A percentile compares a stretch with the other conserved stretches of the same genome.
These are phyloP conservation scores for Calliopum simillimum DNA, from an alignment of 2,888 invertebrate species.

Conservation along the genomic window DNA sequence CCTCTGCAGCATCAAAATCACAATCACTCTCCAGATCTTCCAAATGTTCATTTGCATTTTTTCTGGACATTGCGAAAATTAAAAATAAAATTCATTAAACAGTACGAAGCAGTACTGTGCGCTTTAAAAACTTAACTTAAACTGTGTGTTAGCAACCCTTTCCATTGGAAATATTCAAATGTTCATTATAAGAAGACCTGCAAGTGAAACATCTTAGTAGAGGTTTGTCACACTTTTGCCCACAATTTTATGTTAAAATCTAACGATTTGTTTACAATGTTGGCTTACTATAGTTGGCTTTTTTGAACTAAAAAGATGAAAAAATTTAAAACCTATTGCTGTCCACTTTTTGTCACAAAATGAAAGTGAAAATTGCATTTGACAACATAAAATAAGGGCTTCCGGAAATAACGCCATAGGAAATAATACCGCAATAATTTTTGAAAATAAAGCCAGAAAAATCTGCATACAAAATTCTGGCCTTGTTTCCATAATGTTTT, in stretches of 20 bases:
- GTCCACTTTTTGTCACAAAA: too few relatives aligned
- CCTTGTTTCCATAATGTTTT: too few relatives aligned
- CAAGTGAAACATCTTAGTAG: constrained; percentile 1
- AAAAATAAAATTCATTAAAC: too few relatives aligned
- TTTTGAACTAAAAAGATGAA: too few relatives aligned
- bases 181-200: constrained; percentile 12
- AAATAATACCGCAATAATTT: neutral
- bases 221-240: too few relatives aligned
- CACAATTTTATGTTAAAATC: too few relatives aligned
- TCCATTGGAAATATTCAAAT: neutral
- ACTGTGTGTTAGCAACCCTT: constrained; percentile 8
- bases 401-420: neutral
- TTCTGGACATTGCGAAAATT: constrained; percentile 9
- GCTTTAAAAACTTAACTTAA: constrained; percentile 12
- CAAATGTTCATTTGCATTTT: neutral
- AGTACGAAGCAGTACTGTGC: neutral
- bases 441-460: neutral
- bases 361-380: neutral
- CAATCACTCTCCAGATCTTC: neutral
- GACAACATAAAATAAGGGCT: neutral
- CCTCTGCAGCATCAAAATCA: constrained; percentile 15
- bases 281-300: too few relatives aligned
- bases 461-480: too few relatives aligned
- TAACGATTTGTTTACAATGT: too few relatives aligned
- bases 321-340: too few relatives aligned